Evolutionary conservation across 2,888 invertebrate species (phyloP), one percentile per base, ranked within the genome.

Genomic region (Nyleta sp.): DNA sequence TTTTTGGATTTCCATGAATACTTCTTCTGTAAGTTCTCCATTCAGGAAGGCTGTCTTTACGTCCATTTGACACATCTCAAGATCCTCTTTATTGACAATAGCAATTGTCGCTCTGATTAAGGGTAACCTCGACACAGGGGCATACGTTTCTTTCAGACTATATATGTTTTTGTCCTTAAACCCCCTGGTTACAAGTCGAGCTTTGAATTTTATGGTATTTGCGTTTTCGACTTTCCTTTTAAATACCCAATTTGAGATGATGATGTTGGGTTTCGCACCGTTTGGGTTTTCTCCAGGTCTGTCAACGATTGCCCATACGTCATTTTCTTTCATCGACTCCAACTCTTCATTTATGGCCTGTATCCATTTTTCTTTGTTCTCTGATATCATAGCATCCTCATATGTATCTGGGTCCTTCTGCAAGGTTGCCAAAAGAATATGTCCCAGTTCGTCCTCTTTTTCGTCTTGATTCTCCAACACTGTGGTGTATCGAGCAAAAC

Each of bases 11-110:
- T 28, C 28, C 28, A 28, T 28, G 28, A 28, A 28, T 1, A 28
- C 28, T 28, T 65, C 64, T 22, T 78, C 73, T 22, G 70, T 64
- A 20, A 71, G 31, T 22, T 48, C 59, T 65, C 78, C 79, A 53
- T 80, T 64, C 28, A 81, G 15, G 48, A 82, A 81, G 2, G 82
- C 78, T 40, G 81, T 81, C 52, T 80, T 81, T 0, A 78, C 82
- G 20, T 82, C 80, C 40, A 81, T 50, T 75, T 80, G 78, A 33
- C 59, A 22, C 22, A 74, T 42, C 2, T 79, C 60, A 28, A 81
- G 52, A 35, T 80, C 28, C 2, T 28, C 28, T 28, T 28, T 28
- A 28, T 28, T 28, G 28, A 10, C 28, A 28, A 28, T 28, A 28
- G 28, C 28, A 28, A 28, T 28, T 28, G 28, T 10, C 28, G 28